Base-by-base conservation (phyloP, 2,797 vertebrate species). In the Halcyon leucocephala region DNA sequence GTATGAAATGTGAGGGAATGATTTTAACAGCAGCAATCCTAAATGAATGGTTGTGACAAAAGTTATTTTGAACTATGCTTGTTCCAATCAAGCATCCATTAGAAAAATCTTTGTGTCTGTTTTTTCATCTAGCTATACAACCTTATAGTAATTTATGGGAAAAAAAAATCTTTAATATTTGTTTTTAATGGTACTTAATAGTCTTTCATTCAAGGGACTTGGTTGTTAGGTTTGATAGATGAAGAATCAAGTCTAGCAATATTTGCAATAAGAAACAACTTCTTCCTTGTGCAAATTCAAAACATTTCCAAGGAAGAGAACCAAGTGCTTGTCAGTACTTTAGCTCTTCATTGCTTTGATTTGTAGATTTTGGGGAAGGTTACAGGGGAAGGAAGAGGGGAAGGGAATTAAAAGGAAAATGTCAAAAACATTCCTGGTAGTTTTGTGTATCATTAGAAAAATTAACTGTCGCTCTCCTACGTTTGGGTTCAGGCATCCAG, bases 371-470 rank as follows among this genome's bases (percentile, higher is more conserved):
- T 52, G 31, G 55, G 82, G 65, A 84, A 86, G 77, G 60, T 80
- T 91, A 18, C 1, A 79, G 44, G 82, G 84, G 29, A 79, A 73
- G 33, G 25, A 16, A 41, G 41, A 70, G 42, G 16, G 39, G 28
- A 87, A 58, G 5, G n/a, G 39, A 76, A 90, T 69, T 44, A 52
- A 61, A 74, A 87, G 26, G 22, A 61, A 82, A 65, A 95, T 66
- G 95, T 93, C 97, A 96, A 92, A 94, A 95, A 55, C 54, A 28
- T 89, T 95, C 80, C 81, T 65, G 78, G 71, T 82, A 94, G 64
- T 86, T 93, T 25, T 89, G 83, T 71, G 64, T 55, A 88, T 96
- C 94, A 94, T 97, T 97, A 97, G 94, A 81, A 96, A 97, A 97
- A 97, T 97, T 87, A 96, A 93, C 85, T 96, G 93, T 96, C n/a